A percentile compares a stretch with the other conserved stretches of the same genome.
Conservation (phyloP, 2,113 vertebrate genomes). For the cat (Felis catus) region DNA sequence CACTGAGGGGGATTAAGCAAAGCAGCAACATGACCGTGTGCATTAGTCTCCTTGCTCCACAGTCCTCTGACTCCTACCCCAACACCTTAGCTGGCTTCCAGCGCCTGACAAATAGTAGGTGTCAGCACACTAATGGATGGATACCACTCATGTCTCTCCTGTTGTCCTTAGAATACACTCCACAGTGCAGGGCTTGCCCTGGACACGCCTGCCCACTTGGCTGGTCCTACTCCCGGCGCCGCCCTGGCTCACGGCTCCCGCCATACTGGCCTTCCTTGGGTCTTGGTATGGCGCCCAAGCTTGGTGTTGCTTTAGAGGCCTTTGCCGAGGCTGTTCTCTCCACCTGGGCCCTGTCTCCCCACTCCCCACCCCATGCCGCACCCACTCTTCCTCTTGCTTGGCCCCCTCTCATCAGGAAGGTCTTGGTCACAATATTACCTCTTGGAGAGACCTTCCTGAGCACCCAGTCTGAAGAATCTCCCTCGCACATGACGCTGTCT, state of each 20-base stretch:
- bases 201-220: not conserved
- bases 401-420: not conserved
- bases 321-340: not conserved
- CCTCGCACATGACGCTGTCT: rapidly evolving
- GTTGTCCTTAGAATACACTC: not conserved
- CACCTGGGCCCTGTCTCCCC: not conserved
- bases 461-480: not conserved
- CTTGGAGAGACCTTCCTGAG: not conserved
- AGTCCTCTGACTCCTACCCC: not conserved
- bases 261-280: not conserved
- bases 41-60: not conserved
- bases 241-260: not conserved
- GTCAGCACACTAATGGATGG: not conserved
- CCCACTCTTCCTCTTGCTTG: not conserved
- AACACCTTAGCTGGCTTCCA: not conserved
- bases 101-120: rapidly evolving
- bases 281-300: not conserved
- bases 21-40: not conserved
- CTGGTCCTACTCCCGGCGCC: rapidly evolving
- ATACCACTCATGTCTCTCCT: rapidly evolving
- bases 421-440: not conserved
- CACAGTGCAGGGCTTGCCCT: not conserved
- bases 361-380: rapidly evolving
- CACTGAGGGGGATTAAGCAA: not conserved
- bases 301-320: not conserved